phyloP scores from a whole-genome alignment of 2,113 vertebrate genomes.

The Epinephelus moara region DNA sequence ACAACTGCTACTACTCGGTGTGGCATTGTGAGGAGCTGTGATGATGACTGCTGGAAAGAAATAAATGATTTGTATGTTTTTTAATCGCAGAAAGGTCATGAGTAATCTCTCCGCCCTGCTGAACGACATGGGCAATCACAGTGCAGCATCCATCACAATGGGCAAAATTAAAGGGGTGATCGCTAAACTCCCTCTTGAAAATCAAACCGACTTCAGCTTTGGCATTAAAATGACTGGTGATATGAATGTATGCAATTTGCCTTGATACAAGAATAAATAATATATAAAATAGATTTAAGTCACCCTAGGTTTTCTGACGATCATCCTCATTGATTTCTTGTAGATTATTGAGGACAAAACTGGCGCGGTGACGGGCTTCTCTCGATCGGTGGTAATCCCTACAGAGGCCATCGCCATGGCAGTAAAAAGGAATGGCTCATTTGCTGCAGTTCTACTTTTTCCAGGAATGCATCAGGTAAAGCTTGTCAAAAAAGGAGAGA shows the following conservation, averaged over 20 bases:
- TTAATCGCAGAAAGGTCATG: conserved; percentile 32
- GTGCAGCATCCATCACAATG: neutral
- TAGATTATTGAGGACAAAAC: neutral
- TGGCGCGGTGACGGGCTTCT: fast-evolving
- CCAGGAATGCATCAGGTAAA: conserved; percentile 41
- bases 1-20: neutral
- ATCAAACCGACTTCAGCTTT: neutral
- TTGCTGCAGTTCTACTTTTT: conserved; percentile 43
- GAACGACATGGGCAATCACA: fast-evolving
- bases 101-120: neutral
- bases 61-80: conserved; percentile 1
- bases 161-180: conserved; percentile 44
- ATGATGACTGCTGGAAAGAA: neutral
- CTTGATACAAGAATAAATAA: neutral
- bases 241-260: conserved; percentile 16
- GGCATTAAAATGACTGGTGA: neutral
- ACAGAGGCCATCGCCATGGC: conserved; percentile 37
- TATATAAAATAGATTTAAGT: neutral
- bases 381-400: conserved; percentile 21
- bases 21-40: neutral
- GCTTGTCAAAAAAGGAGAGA: neutral
- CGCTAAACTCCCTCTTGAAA: neutral
- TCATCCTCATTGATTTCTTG: neutral
- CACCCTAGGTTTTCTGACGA: neutral
- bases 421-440: neutral